A percentile compares a stretch with the other conserved stretches of the same genome.
These are phyloP conservation scores for Kradibia gibbosae DNA, from an alignment of 1,140 invertebrate species.

Conservation along the genomic window DNA sequence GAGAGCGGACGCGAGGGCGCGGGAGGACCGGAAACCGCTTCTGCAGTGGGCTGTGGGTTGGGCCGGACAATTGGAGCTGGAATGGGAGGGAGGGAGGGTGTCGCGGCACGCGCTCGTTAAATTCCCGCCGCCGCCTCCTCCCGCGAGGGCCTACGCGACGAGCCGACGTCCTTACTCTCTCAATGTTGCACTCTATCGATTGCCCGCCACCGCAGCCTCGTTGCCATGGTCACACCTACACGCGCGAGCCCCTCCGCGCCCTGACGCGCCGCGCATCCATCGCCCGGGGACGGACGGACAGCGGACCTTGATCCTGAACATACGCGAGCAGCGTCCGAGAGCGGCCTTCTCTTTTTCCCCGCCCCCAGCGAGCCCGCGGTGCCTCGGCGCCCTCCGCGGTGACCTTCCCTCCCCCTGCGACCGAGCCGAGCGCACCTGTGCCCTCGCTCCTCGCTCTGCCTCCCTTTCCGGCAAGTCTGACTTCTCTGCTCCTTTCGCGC, in stretches of 20 bases:
- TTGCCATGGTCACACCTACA: conserved; percentile 63
- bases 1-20: too few species aligned
- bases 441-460: too few species aligned
- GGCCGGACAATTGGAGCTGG: too few species aligned
- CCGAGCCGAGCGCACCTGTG: too few species aligned
- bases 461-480: too few species aligned
- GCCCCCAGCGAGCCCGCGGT: too few species aligned
- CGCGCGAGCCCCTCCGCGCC: conserved; percentile 48
- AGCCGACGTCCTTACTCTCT: conserved; percentile 12
- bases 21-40: too few species aligned
- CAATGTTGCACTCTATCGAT: conserved; percentile 63
- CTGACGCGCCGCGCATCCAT: conserved; percentile 1
- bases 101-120: not conserved
- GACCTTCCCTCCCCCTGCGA: not conserved
- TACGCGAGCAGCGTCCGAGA: not conserved
- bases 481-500: too few species aligned
- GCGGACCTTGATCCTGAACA: conserved; percentile 59
- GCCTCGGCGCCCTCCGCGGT: not conserved
- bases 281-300: not conserved
- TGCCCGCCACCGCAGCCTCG: conserved; percentile 54
- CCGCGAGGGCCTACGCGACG: not conserved
- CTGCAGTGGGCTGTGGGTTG: too few species aligned
- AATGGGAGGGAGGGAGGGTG: not conserved
- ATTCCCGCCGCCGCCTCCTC: not conserved
- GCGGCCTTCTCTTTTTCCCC: not conserved